These are phyloP conservation scores for Coccyzus lansbergi DNA, from an alignment of 2,797 vertebrate species.

Conservation along the genomic window DNA sequence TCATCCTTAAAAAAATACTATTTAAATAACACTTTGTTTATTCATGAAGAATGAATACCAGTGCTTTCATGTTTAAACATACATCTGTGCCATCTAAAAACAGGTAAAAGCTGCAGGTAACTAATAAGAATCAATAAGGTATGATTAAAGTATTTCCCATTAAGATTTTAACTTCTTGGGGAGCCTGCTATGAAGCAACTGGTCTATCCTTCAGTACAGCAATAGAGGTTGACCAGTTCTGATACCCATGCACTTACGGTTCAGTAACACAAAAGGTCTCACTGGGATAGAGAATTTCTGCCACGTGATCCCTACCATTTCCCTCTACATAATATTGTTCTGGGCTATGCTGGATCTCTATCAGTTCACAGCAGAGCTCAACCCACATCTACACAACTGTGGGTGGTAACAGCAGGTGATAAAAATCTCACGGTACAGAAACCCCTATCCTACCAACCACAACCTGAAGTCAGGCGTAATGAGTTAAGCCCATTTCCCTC, in stretches of 20 bases:
- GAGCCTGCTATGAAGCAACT: not conserved
- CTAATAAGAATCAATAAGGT: not conserved
- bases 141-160: not conserved
- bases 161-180: not conserved
- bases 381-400: not conserved
- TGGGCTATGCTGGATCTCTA: not conserved
- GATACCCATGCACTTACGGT: rapidly evolving
- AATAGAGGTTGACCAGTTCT: not conserved
- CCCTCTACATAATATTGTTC: not conserved
- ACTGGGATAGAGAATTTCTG: not conserved
- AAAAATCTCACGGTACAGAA: not conserved
- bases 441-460: not conserved
- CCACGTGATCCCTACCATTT: not conserved
- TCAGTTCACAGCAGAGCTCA: not conserved
- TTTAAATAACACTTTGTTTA: not conserved
- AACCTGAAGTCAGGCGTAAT: not conserved
- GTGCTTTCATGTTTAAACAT: not conserved
- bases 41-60: not conserved
- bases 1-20: not conserved
- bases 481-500: not conserved
- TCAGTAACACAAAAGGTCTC: not conserved
- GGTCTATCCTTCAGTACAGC: not conserved
- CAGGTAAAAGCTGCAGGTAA: not conserved
- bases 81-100: not conserved
- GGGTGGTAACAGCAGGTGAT: not conserved